Conservation (phyloP, 1,140 invertebrate species). For the Ctenoplectra terminalis region DNA sequence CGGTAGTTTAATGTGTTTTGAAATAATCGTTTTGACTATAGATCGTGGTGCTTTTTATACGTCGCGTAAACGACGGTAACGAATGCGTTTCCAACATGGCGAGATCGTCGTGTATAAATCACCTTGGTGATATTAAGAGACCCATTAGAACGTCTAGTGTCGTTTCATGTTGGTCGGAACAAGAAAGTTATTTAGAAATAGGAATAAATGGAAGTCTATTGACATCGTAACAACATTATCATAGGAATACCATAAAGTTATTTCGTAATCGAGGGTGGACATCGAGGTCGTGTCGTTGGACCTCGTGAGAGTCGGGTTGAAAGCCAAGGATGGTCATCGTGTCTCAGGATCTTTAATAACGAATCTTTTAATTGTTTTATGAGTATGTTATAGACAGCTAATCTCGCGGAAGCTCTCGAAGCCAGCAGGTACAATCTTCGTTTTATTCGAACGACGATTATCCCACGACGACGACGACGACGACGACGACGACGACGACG, state of each 20-base stretch:
- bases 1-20: neutral
- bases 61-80: slow-evolving; percentile 18
- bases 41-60: neutral
- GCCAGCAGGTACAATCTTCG: slow-evolving; percentile 10
- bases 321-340: too few relatives aligned
- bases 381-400: slow-evolving; percentile 55
- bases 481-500: neutral
- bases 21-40: slow-evolving; percentile 13
- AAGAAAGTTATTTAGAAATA: too few relatives aligned
- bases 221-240: too few relatives aligned
- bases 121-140: slow-evolving; percentile 28
- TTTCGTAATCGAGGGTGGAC: too few relatives aligned
- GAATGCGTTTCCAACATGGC: neutral
- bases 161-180: neutral
- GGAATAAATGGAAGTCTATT: too few relatives aligned
- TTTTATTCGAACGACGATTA: neutral
- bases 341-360: too few relatives aligned
- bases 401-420: slow-evolving; percentile 13
- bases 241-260: too few relatives aligned
- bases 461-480: slow-evolving; percentile 12
- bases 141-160: neutral
- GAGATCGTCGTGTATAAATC: slow-evolving; percentile 3
- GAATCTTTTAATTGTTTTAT: neutral
- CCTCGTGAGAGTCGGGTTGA: too few relatives aligned
- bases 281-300: too few relatives aligned